Base-by-base conservation (phyloP, 2,888 invertebrate species). In the Torymus aiolomorphi region DNA sequence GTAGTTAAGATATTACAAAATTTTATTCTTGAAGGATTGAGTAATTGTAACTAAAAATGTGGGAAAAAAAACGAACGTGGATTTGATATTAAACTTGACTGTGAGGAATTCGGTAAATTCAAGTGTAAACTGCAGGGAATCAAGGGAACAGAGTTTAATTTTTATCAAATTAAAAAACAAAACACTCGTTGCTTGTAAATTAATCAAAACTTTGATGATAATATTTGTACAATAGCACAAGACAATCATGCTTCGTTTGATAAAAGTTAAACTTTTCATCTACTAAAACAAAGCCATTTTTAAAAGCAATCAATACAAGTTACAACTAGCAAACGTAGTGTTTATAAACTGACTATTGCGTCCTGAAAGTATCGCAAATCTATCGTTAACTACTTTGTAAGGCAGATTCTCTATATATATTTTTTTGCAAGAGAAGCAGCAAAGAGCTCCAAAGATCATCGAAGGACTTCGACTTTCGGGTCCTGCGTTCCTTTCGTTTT, bases 341-440 rank as follows among this genome's bases (percentile, higher is more conserved):
- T 59, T 69, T 57, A 63, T 31, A 31, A 5, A 31, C 31, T 31
- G 31, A 31, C 31, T 31, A 82, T 65, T 59, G 75, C 70, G 75
- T 79, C 62, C 74, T 57, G 24, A 70, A 62, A 75, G 49, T 70
- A 61, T 76, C 16, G 54, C 66, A 73, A 82, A 66, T 61, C 54
- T 56, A 54, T 89, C 88, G 89, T 89, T 89, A 89, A 86, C 87
- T 89, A 89, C 87, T 89, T 88, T 89, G 80, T 88, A 89, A 89
- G 89, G 86, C 18, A 63, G 14, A 74, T 77, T 20, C n/a, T 70
- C 42, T 79, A 70, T 63, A 31, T 31, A 31, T 31, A 31, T 72
- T 76, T 70, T 65, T 71, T 70, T 67, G 67, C 74, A 73, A 78
- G 51, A 65, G 13, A 80, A 10, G 20, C 31, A 18, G 78, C 71